phyloP scores from a whole-genome alignment of 2,888 invertebrate species.

The Megastigmus dorsalis region DNA sequence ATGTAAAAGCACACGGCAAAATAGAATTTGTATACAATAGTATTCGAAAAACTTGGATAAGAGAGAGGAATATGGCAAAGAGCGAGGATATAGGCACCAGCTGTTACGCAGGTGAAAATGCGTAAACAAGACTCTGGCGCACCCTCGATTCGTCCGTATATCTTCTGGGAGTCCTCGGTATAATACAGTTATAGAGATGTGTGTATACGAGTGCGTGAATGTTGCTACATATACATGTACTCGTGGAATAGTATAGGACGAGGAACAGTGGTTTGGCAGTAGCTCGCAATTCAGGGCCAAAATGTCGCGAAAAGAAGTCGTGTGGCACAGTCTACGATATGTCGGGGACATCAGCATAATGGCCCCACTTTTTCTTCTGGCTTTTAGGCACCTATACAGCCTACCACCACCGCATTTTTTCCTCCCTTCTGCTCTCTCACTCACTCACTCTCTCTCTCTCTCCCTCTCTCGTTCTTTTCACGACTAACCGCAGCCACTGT shows the following conservation, averaged over 20 bases:
- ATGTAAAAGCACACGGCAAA: neutral
- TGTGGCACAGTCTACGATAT: slow-evolving; percentile 56
- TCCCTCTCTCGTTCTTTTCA: neutral
- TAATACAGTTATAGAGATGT: neutral
- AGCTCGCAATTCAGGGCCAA: slow-evolving; percentile 59
- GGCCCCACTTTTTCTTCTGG: slow-evolving; percentile 60
- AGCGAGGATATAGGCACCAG: neutral
- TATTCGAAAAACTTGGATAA: neutral
- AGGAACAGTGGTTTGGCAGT: too few species aligned
- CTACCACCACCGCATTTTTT: slow-evolving; percentile 29
- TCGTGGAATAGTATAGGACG: too few species aligned
- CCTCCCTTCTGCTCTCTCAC: slow-evolving; percentile 6
- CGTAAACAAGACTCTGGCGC: slow-evolving; percentile 37
- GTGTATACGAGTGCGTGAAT: too few species aligned
- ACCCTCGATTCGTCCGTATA: slow-evolving; percentile 28
- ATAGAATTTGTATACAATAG: neutral
- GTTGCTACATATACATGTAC: neutral
- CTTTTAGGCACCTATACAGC: slow-evolving; percentile 60
- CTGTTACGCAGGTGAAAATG: slow-evolving; percentile 45
- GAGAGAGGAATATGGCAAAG: neutral
- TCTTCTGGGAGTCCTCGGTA: neutral
- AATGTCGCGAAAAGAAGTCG: slow-evolving; percentile 47
- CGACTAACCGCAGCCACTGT: slow-evolving; percentile 40
- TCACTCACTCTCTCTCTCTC: neutral
- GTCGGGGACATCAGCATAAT: slow-evolving; percentile 65